Evolutionary conservation across 2,113 vertebrate species (phyloP), one percentile per base, ranked within the genome.

Genomic region (Spilogale gracilis): DNA sequence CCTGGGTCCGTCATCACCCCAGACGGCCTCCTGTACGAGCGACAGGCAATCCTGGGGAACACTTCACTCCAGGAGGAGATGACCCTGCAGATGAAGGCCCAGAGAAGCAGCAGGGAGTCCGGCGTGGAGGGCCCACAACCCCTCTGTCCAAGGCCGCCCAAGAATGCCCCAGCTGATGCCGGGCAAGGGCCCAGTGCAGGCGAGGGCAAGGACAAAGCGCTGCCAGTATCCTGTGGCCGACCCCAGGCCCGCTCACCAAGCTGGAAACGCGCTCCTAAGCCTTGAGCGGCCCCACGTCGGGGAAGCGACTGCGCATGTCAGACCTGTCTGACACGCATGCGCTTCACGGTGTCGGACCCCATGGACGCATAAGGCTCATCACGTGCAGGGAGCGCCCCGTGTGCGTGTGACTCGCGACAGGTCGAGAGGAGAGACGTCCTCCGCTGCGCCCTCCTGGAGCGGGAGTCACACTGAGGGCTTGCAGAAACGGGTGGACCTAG

Each of bases 371-470:
- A 43, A 23, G 73, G 43, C 2, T 48, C 73, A 8, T 48, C 73
- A 14, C 10, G 23, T 27, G 73, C 73, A 14, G 43, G 23, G 43
- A 74, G 73, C 12, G 3, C 23, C 14, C 43, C 23, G 12, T 3
- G 43, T 74, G 43, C 12, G 0, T 2, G 73, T 45, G 21, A 27
- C 23, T 25, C 6, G 73, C 12, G 23, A 48, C 73, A 25, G 43
- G 0, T 1, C 0, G 1, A 69, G 21, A 0, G 73, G 3, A 12
- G 12, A 8, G 21, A 14, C 12, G 12, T 38, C 12, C 6, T 23
- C 2, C 3, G 12, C 5, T 3, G 23, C 48, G 6, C 12, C 6
- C 43, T 11, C 25, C 43, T 45, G 21, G 43, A 43, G 23, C 23
- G 13, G 6, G 12, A 5, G 43, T 48, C 73, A 48, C 73, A 21